Evolutionary conservation across 2,113 vertebrate genomes (phyloP), one percentile per base, ranked within the genome.

Genomic region (Chionomys nivalis): DNA sequence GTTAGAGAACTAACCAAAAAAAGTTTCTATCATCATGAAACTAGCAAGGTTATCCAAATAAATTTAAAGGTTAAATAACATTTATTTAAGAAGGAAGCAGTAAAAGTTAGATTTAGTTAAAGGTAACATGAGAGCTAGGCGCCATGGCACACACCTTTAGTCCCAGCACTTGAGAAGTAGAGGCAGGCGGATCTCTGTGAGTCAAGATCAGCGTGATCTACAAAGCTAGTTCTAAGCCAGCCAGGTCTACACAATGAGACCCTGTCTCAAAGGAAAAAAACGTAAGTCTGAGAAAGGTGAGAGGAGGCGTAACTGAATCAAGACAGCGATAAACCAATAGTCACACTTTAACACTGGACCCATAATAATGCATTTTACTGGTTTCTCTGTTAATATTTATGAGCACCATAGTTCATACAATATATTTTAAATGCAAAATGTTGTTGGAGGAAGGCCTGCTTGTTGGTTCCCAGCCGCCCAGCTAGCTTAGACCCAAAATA

Each of bases 71-170:
- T 28, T 89, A 72, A 87, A 24, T 55, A 93, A 52, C 28, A 39
- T 39, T 36, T 42, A 12, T n/a, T 82, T 82, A 82, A 39, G 78
- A 11, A 87, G n/a, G 55, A 88, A 91, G 91, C 79, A 93, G 90
- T 70, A 82, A 73, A 73, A 26, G 33, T 88, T 79, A 36, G 77
- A 36, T 36, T 79, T 52, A 36, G 3, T 81, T 55, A n/a, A 58
- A 81, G 52, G 7, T 81, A 21, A 36, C 10, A 24, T 24, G 33
- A n/a, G 49, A 55, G 33, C 52, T n/a, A 52, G 78, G 8, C 16
- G 7, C 58, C 14, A 12, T 61, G 52, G 12, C 16, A 5, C 6
- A 61, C 3, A 61, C 36, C 24, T n/a, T 82, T 61, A 82, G 23
- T 61, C 52, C 36, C 36, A 39, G 26, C 23, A 61, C 12, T 61